phyloP scores from a whole-genome alignment of 2,113 vertebrate genomes.

The Copsychus sechellarum region DNA sequence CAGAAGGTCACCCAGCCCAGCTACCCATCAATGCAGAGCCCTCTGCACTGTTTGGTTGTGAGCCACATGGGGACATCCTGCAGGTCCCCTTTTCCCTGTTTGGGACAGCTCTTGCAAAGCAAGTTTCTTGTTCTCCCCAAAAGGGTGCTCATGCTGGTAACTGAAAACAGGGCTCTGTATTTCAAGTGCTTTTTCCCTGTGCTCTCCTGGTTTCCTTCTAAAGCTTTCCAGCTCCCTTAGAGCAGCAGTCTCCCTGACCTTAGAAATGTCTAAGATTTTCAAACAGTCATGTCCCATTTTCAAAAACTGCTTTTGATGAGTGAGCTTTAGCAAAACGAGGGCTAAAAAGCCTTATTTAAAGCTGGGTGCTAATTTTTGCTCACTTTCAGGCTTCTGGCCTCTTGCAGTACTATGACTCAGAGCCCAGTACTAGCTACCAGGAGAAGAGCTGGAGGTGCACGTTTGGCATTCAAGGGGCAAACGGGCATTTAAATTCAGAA shows the following conservation, averaged over 20 bases:
- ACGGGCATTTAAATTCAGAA: neutral
- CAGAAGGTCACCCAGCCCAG: neutral
- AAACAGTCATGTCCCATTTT: neutral
- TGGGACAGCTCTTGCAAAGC: neutral
- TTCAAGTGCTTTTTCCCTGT: fast-evolving
- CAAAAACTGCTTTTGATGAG: neutral
- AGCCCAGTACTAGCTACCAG: neutral
- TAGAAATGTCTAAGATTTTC: neutral
- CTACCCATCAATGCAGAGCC: neutral
- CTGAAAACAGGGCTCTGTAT: neutral
- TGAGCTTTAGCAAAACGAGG: neutral
- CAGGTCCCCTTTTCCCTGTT: neutral
- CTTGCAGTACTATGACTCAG: neutral
- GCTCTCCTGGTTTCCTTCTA: neutral
- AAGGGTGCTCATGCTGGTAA: neutral
- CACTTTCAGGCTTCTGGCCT: neutral
- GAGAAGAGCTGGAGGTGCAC: neutral
- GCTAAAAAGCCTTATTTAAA: neutral
- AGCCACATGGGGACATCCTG: neutral
- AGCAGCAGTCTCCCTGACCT: neutral
- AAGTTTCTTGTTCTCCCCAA: neutral
- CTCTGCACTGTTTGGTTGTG: fast-evolving
- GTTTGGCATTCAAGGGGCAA: neutral
- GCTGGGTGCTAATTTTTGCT: neutral
- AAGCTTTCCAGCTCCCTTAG: neutral